Evolutionary conservation across 2,888 invertebrate genomes (phyloP), one percentile per base, ranked within the genome.

Genomic region (Antheraea assamensis): DNA sequence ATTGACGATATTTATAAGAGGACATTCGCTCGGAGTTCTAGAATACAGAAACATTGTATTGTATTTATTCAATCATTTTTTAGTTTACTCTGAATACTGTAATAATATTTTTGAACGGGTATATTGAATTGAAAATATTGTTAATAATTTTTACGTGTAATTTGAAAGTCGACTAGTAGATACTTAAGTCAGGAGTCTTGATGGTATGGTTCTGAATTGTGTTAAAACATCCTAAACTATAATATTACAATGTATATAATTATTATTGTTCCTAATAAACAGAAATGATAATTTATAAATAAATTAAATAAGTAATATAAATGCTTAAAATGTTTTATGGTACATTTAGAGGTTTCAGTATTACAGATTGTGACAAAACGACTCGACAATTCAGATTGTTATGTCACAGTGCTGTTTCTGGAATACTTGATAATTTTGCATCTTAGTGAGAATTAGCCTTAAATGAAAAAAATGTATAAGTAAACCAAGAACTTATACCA

Each of bases 221-320:
- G 24, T 24, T 24, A 58, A 24, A n/a, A 58, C 58, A 24, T 58
- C 58, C 13, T 19, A 64, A 64, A 64, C 30, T 64, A 30, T 64
- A 76, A 74, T 13, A 42, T 77, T 13, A 27, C n/a, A 79, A 79
- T 81, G 83, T 82, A 79, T 80, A 82, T 82, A 82, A 78, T 76
- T 72, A 74, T 61, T n/a, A 31, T 71, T 61, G 55, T 71, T 52
- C 52, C 58, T 58, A 64, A 64, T 30, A 64, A 71, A 68, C 68
- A 68, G 68, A 68, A 68, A 68, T 42, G 30, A 10, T 68, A 35
- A 68, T 68, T 68, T 71, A 55, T 55, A 71, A 71, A 52, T 61
- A 47, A 68, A 8, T 35, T 66, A n/a, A 68, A 19, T 68, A 68
- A 68, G 15, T 68, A 21, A 68, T 68, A 35, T 31, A 68, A 21